Base-by-base conservation (phyloP, 2,113 vertebrate species). In the Siniperca chuatsi region DNA sequence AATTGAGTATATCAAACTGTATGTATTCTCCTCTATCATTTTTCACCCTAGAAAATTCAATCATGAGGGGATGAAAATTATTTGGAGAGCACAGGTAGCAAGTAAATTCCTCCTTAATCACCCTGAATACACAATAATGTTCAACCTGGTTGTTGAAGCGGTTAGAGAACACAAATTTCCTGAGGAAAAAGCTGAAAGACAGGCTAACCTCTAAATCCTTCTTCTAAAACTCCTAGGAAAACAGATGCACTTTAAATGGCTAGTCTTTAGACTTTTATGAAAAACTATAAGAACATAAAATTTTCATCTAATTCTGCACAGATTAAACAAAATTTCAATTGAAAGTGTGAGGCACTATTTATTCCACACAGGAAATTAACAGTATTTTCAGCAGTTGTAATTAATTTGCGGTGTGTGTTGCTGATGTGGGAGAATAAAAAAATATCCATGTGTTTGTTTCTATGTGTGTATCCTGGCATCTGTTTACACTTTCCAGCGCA, bases 401-500 rank as follows among this genome's bases (percentile, higher is more conserved):
- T 78, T 62, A 29, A 65, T 77, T 55, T 67, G 55, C 25, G 46
- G 25, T 72, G 12, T 85, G 57, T 84, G 72, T 86, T 25, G 62
- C 57, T 80, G 50, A 82, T n/a, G 46, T 68, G 61, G 8, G 55
- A 74, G 37, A 48, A 62, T 72, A 35, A 65, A 85, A 85, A 76
- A 72, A 75, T 21, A 76, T 66, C 50, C n/a, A 33, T 57, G 71
- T 71, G 79, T 90, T 79, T 77, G 23, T 84, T 62, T 83, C 35
- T 83, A 4, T 60, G 65, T 69, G 57, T 80, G 84, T 81, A 57
- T 75, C 48, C 57, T 85, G 81, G 85, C 89, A 92, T 95, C 89
- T 94, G 94, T 94, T 95, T 94, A 92, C 89, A 84, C 82, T 87
- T 82, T 81, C 87, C 75, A 78, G 82, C 67, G 46, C 88, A 87